Conservation (phyloP, 2,113 vertebrate genomes). For the Podarcis raffonei region DNA sequence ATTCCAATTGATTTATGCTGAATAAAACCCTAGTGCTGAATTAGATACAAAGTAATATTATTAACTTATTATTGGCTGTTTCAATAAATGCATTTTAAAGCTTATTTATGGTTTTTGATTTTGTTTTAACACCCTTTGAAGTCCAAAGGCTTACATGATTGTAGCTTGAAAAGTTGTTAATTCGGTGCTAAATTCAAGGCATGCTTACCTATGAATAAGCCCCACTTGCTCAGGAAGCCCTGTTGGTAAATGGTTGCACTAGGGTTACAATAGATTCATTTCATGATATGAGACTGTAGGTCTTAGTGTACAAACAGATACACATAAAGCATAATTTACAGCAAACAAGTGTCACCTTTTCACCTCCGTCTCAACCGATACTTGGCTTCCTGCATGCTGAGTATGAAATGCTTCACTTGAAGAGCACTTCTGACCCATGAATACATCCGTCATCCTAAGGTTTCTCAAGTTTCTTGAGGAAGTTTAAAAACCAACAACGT, state of each 20-base stretch:
- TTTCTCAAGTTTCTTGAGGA: neutral
- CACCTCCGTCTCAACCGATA: neutral
- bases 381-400: neutral
- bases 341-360: neutral
- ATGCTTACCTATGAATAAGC: neutral
- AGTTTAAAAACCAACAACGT: neutral
- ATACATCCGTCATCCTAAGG: neutral
- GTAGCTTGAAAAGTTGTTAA: neutral
- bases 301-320: neutral
- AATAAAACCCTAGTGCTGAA: neutral
- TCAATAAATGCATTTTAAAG: conserved; percentile 58
- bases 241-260: neutral
- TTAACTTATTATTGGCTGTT: neutral
- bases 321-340: neutral
- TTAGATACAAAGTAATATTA: neutral
- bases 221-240: neutral
- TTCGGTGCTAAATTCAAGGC: neutral
- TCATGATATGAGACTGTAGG: neutral
- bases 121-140: neutral
- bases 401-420: neutral
- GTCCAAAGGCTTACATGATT: neutral
- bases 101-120: neutral
- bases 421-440: neutral
- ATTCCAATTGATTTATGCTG: neutral
- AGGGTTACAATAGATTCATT: neutral